Percentiles rank a stretch among this genome's conserved stretches.
phyloP scores from a whole-genome alignment of 1,140 invertebrate species.

The Leptoteleia sp. region DNA sequence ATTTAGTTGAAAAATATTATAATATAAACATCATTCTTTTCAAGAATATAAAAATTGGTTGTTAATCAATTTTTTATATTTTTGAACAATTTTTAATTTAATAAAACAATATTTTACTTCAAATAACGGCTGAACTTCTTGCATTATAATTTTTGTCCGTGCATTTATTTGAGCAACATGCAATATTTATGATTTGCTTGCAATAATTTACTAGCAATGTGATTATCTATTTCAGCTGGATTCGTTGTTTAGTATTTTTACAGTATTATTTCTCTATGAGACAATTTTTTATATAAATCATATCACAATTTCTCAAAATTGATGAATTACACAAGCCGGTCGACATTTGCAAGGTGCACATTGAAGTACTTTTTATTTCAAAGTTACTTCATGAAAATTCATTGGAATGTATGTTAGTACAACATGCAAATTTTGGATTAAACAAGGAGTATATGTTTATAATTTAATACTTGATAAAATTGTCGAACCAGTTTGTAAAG shows the following conservation, averaged over 20 bases:
- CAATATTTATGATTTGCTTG: constrained; percentile 55
- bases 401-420: constrained; percentile 10
- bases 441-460: too few species aligned
- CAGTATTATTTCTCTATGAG: constrained; percentile 9
- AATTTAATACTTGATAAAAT: too few species aligned
- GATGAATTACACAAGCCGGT: constrained; percentile 37
- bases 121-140: too few species aligned
- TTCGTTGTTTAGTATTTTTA: not conserved
- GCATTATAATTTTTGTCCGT: too few species aligned
- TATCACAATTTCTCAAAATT: not conserved
- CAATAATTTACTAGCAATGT: constrained; percentile 38
- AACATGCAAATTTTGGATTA: constrained; percentile 27
- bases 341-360: constrained; percentile 26
- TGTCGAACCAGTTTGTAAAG: too few species aligned
- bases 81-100: too few species aligned
- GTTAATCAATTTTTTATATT: too few species aligned
- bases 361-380: constrained; percentile 2
- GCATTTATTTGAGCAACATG: constrained; percentile 43
- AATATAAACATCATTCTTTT: too few species aligned
- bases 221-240: constrained; percentile 28
- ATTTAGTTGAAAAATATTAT: too few species aligned
- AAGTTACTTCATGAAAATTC: not conserved
- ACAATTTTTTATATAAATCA: constrained; percentile 10
- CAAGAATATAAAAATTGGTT: too few species aligned
- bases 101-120: too few species aligned